Base-by-base conservation (phyloP, 2,113 vertebrate genomes). In the Donacobius atricapilla region DNA sequence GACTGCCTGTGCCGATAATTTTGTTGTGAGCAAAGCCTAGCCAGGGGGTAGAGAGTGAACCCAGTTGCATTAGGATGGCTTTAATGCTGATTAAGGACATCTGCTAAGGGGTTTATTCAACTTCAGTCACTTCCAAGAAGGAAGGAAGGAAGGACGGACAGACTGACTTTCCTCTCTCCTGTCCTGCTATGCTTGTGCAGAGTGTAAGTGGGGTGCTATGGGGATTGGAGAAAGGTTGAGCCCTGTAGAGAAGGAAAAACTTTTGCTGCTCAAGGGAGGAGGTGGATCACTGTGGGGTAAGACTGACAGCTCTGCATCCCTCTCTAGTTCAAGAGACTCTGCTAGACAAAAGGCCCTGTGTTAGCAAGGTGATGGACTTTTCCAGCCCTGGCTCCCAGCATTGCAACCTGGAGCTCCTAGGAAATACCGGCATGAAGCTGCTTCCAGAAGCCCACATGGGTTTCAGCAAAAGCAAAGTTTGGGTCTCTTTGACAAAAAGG, bases 161-260 rank as follows among this genome's bases (percentile, higher is more conserved):
- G n/a, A n/a, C n/a, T n/a, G 12, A n/a, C 58, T 54, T 65, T 68
- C 28, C 33, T 37, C 25, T 51, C 42, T 64, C 30, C 44, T 45
- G 39, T 56, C 40, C 42, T 77, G 65, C 56, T 75, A 17, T 48
- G 54, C 1, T 2, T 48, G 40, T 2, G 4, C 25, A 76, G 60
- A 57, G 44, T 1, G 0, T 50, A 40, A 88, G 35, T 0, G 0
- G 14, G 22, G 6, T 51, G 53, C 48, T 15, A 10, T 8, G 24
- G 40, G 13, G 13, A 13, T 2, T 88, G 20, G 64, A n/a, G 71
- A 76, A 81, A 47, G 21, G 7, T 65, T 66, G 56, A 24, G 17
- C 25, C 30, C 24, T 37, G 16, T 22, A 18, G 15, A 76, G 35
- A 53, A 35, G 28, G 33, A 37, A 84, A 77, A 72, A 22, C 33